These are phyloP conservation scores for Onychomys leucogaster DNA, from an alignment of 2,797 vertebrate species.

Conservation along the genomic window DNA sequence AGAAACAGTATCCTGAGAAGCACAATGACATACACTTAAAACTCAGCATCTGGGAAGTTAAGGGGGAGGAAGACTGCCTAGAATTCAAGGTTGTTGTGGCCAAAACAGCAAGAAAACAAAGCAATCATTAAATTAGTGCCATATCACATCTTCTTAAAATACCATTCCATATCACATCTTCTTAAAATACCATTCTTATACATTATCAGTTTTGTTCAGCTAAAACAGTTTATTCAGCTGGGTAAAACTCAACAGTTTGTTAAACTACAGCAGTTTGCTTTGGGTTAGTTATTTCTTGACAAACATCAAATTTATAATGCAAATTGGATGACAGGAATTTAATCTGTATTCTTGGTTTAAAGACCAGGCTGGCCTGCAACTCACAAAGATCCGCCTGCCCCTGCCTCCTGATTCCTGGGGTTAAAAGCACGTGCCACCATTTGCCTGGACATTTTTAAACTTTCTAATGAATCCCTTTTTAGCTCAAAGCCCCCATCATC, in stretches of 20 bases:
- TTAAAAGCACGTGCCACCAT: too few species aligned
- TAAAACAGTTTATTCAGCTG: background rate
- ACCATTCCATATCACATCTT: background rate
- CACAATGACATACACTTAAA: background rate
- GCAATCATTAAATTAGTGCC: background rate
- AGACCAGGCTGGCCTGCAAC: too few species aligned
- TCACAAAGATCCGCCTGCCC: too few species aligned
- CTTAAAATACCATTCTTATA: conserved; percentile 42
- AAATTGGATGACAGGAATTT: background rate
- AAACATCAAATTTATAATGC: background rate
- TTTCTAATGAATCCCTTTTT: background rate
- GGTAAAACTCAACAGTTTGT: too few species aligned
- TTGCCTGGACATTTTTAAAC: background rate
- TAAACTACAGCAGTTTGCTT: background rate
- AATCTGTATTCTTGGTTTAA: conserved; percentile 4
- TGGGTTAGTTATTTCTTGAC: background rate
- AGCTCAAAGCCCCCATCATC: background rate
- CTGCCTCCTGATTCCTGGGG: too few species aligned
- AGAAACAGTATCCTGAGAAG: background rate
- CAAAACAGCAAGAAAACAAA: conserved; percentile 2
- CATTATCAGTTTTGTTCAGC: background rate
- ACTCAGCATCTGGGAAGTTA: background rate
- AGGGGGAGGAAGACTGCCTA: background rate
- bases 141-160: background rate
- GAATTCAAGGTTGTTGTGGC: background rate